Base-by-base conservation (phyloP, 2,888 invertebrate genomes). In the Dromius quadrimaculatus region DNA sequence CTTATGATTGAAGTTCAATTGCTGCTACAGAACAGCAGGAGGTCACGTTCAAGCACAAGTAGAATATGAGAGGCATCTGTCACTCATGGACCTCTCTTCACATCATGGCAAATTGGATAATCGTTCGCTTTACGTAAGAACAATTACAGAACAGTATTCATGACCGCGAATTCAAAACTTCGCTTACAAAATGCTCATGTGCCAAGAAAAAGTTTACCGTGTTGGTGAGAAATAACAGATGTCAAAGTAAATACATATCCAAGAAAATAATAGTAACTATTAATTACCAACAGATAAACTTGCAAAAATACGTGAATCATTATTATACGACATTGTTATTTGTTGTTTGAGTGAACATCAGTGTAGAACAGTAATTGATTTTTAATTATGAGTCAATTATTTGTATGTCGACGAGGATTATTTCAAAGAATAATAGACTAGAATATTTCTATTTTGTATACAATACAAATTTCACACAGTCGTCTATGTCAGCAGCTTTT, bases 191-290 rank as follows among this genome's bases (percentile, higher is more conserved):
- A 59, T 59, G 28, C 32, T 68, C 23, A 68, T 59, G 59, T 45
- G 28, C 59, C 59, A 68, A 32, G 11, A 23, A 45, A 59, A 43
- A 45, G 68, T 43, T 68, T 68, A 54, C 50, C 54, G 54, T 54
- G n/a, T n/a, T n/a, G n/a, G n/a, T 68, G 68, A 43, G 59, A 68
- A 68, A 68, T 45, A 43, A 32, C 59, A 59, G 59, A 59, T 59
- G 59, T 59, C 36, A n/a, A 59, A 36, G 19, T 36, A 59, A 19
- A 20, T 15, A 9, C 20, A 19, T 17, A 36, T 20, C 36, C 15
- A 15, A 28, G 50, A 54, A 36, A 54, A 28, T 54, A 54, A 28
- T 54, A 54, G 4, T 1, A 6, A 6, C 45, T 45, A 2, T n/a
- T 47, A 47, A 47, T 47, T 23, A 47, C 2, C 47, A 11, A 47